Conservation (phyloP, 2,888 invertebrate genomes). For the Encarsia formosa region DNA sequence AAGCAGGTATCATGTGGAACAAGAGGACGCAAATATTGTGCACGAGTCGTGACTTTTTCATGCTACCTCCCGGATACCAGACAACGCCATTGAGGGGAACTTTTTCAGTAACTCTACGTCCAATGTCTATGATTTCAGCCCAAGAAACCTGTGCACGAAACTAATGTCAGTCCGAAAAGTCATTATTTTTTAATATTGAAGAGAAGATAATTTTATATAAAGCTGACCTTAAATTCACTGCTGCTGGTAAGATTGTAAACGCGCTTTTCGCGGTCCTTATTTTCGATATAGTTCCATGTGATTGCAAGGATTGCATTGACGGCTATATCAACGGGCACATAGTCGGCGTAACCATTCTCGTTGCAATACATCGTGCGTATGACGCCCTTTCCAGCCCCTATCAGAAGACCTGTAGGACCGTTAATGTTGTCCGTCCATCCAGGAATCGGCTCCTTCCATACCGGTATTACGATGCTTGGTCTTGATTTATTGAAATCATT, state of each 20-base stretch:
- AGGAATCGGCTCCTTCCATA: constrained; percentile 78
- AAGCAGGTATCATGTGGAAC: constrained; percentile 88
- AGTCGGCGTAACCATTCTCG: constrained; percentile 73
- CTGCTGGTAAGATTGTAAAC: constrained; percentile 77
- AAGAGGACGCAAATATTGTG: constrained; percentile 81
- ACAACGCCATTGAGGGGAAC: constrained; percentile 84
- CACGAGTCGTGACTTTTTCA: constrained; percentile 72
- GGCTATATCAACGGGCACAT: constrained; percentile 74
- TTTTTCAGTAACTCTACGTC: constrained; percentile 70
- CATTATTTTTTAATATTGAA: too few species aligned
- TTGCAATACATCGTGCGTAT: constrained; percentile 85
- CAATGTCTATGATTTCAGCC: constrained; percentile 81
- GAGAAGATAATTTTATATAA: background rate
- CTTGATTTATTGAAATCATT: constrained; percentile 32
- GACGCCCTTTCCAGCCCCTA: constrained; percentile 80
- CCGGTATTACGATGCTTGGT: constrained; percentile 69
- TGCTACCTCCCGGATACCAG: constrained; percentile 84
- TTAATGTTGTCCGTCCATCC: constrained; percentile 94
- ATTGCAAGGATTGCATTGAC: constrained; percentile 70
- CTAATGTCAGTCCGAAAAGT: too few species aligned
- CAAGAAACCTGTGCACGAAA: constrained; percentile 72
- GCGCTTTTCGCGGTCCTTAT: constrained; percentile 54
- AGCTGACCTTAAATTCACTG: constrained; percentile 65
- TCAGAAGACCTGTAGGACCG: constrained; percentile 82
- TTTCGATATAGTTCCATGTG: constrained; percentile 63